Evolutionary conservation across 1,140 invertebrate genomes (phyloP).

Genomic region (Philaenus spumarius): DNA sequence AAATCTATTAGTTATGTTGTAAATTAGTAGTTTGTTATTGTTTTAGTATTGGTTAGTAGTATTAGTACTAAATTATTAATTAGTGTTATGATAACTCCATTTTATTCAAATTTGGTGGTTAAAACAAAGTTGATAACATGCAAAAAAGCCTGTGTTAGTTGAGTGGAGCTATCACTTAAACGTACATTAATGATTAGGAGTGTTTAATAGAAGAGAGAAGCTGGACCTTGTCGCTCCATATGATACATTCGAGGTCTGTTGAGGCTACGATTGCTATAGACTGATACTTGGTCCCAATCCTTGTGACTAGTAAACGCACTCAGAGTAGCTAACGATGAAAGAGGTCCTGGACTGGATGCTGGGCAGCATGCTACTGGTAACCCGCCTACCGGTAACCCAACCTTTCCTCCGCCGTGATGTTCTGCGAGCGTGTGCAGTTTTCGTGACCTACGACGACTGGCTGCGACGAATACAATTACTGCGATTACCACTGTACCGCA

Average conservation of each 20-base stretch:
- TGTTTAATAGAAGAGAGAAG: conserved; percentile 21
- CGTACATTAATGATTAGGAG: conserved; percentile 16
- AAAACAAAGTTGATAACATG: no score
- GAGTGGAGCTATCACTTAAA: not conserved
- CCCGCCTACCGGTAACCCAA: conserved; percentile 57
- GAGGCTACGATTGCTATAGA: conserved; percentile 82
- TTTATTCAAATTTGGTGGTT: not conserved
- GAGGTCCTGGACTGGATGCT: conserved; percentile 63
- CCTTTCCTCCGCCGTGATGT: conserved; percentile 47
- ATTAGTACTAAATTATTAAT: not conserved
- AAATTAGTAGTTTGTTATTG: no score
- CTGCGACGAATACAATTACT: conserved; percentile 78
- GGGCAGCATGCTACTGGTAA: conserved; percentile 68
- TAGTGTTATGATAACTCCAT: not conserved
- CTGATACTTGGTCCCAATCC: conserved; percentile 91
- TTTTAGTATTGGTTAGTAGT: no score
- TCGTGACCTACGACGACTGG: conserved; percentile 54
- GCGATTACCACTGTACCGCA: conserved; percentile 87
- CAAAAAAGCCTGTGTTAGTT: not conserved
- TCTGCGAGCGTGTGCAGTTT: conserved; percentile 65
- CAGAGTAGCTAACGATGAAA: conserved; percentile 70
- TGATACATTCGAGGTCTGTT: conserved; percentile 76
- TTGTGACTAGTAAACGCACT: conserved; percentile 75
- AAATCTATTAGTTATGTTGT: no score
- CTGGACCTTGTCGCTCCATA: conserved; percentile 52